phyloP scores from a whole-genome alignment of 2,888 invertebrate genomes.

The Acronicta psi region DNA sequence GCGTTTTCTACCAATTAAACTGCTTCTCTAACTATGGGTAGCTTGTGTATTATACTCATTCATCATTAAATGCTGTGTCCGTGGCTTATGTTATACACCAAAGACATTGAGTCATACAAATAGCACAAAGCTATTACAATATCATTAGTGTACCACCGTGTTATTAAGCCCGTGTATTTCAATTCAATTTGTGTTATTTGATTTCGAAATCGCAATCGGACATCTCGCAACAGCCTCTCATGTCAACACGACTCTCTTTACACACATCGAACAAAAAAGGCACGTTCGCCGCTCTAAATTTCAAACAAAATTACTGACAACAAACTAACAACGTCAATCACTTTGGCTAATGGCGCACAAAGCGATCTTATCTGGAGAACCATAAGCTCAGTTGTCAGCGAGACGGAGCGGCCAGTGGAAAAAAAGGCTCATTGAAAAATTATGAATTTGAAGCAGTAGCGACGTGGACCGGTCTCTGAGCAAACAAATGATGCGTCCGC shows the following conservation, averaged over 20 bases:
- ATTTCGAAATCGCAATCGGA: conserved; percentile 55
- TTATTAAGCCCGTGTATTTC: conserved; percentile 48
- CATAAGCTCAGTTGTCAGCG: conserved; percentile 86
- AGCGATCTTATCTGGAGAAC: conserved; percentile 79
- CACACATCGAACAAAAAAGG: conserved; percentile 68
- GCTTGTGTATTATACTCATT: conserved; percentile 21
- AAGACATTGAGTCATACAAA: conserved; percentile 45
- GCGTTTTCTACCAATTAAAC: conserved; percentile 16
- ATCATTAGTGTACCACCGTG: conserved; percentile 49
- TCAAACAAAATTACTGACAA: conserved; percentile 88
- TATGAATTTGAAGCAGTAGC: conserved; percentile 78
- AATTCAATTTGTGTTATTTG: conserved; percentile 52
- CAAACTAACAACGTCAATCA: conserved; percentile 87
- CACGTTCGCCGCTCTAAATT: conserved; percentile 77
- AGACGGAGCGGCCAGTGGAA: conserved; percentile 67
- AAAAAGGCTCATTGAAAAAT: conserved; percentile 79
- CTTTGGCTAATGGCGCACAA: conserved; percentile 85
- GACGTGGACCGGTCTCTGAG: conserved; percentile 65
- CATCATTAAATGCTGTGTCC: conserved; percentile 23
- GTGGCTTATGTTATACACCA: conserved; percentile 39
- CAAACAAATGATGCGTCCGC: conserved; percentile 74
- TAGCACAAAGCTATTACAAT: conserved; percentile 54
- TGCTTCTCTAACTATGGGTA: conserved; percentile 1
- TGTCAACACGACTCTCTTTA: conserved; percentile 75
- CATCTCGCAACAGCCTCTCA: conserved; percentile 67